phyloP scores from a whole-genome alignment of 2,888 invertebrate genomes.

The Labia minor region DNA sequence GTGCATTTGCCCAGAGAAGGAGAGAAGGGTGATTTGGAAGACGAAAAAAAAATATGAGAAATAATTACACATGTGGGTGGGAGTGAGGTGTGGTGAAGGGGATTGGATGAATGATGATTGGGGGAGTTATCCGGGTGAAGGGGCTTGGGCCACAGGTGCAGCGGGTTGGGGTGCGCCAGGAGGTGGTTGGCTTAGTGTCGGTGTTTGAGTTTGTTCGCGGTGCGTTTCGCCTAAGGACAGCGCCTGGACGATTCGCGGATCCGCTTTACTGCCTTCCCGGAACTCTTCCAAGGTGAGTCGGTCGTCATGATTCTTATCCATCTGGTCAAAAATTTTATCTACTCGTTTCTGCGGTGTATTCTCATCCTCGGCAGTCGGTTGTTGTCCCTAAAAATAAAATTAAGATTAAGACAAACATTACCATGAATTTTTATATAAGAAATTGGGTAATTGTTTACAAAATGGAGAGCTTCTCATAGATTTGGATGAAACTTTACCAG shows the following conservation, averaged over 20 bases:
- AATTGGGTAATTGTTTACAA: background rate
- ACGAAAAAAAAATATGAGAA: background rate
- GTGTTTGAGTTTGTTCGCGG: conserved; percentile 39
- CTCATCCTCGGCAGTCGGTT: conserved; percentile 77
- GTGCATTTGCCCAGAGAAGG: background rate
- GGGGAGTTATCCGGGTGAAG: conserved; percentile 22
- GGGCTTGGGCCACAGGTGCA: conserved; percentile 17
- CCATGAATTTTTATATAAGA: background rate
- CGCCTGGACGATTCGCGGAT: conserved; percentile 95
- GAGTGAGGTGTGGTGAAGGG: background rate
- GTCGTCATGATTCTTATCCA: conserved; percentile 98
- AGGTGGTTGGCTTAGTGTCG: conserved; percentile 27
- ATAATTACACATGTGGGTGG: background rate
- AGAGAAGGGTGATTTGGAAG: background rate
- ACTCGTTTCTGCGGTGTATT: conserved; percentile 92
- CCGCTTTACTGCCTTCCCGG: conserved; percentile 94
- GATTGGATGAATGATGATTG: background rate
- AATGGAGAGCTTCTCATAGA: no score
- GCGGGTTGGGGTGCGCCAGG: conserved; percentile 9
- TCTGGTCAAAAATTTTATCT: conserved; percentile 96
- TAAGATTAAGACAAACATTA: background rate
- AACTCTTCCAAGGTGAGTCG: conserved; percentile 90
- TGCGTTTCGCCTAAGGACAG: conserved; percentile 56
- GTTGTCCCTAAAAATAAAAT: conserved; percentile 59
- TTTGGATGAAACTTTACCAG: no score